Evolutionary conservation across 2,888 invertebrate species (phyloP).

Genomic region (Trissonchulus latispiculum): DNA sequence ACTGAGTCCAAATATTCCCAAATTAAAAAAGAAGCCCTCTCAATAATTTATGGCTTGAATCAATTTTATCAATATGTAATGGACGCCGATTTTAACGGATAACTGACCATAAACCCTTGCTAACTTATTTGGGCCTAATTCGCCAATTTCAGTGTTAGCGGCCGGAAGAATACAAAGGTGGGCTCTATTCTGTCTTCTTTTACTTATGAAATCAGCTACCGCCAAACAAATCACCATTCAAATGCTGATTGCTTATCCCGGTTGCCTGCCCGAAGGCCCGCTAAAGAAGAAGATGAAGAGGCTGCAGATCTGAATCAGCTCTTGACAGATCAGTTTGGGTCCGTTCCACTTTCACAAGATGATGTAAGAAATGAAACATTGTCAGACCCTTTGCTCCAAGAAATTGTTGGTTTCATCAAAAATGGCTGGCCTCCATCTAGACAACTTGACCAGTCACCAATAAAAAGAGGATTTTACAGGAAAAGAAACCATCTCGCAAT

Average conservation of each 20-base stretch:
- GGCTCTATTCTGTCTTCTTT: too few species aligned
- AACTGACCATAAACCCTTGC: neutral
- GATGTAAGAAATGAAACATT: too few species aligned
- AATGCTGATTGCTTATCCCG: neutral
- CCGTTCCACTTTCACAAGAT: too few species aligned
- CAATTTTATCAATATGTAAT: neutral
- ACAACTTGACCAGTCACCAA: too few species aligned
- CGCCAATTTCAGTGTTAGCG: too few species aligned
- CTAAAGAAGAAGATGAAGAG: neutral
- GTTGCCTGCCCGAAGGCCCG: neutral
- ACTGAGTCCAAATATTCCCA: neutral
- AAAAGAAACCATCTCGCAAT: too few species aligned
- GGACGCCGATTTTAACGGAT: neutral
- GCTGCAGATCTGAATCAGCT: neutral
- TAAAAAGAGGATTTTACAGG: too few species aligned
- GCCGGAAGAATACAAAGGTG: too few species aligned
- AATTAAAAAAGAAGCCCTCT: neutral
- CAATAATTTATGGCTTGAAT: neutral
- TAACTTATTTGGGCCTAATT: neutral
- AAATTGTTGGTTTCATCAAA: neutral
- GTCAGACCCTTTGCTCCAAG: too few species aligned
- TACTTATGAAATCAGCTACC: neutral
- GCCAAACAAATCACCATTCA: neutral
- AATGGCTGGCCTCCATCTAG: neutral
- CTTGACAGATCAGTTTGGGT: neutral